Evolutionary conservation across 2,113 vertebrate genomes (phyloP).

Genomic region (Periophthalmus modestus): DNA sequence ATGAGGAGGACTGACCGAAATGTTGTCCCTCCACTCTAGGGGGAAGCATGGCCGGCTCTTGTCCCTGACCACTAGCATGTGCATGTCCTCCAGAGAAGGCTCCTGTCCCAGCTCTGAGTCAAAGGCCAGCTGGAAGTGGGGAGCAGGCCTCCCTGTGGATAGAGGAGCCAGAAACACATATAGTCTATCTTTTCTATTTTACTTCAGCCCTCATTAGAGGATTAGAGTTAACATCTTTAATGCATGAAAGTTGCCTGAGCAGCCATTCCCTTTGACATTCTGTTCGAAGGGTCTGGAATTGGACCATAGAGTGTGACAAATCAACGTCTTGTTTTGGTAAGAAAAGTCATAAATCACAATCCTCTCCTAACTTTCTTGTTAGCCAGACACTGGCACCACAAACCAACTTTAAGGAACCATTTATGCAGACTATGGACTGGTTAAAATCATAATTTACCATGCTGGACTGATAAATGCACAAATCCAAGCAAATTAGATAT

Average conservation of each 20-base stretch:
- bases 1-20: constrained; percentile 70
- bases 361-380: no score
- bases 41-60: constrained; percentile 93
- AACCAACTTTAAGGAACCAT: no score
- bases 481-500: no score
- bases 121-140: constrained; percentile 66
- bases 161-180: not conserved
- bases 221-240: not conserved
- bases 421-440: no score
- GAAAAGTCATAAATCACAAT: no score
- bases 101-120: constrained; percentile 79
- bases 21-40: constrained; percentile 94
- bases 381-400: no score
- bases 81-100: constrained; percentile 95
- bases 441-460: no score
- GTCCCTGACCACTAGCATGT: constrained; percentile 90
- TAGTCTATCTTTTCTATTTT: not conserved
- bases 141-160: constrained; percentile 51
- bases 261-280: no score
- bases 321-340: no score
- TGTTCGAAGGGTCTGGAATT: no score
- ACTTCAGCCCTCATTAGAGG: not conserved
- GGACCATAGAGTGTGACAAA: no score
- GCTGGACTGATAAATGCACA: no score
- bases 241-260: not conserved